Conservation (phyloP, 1,140 invertebrate genomes). For the Sminthurides bifidus region DNA sequence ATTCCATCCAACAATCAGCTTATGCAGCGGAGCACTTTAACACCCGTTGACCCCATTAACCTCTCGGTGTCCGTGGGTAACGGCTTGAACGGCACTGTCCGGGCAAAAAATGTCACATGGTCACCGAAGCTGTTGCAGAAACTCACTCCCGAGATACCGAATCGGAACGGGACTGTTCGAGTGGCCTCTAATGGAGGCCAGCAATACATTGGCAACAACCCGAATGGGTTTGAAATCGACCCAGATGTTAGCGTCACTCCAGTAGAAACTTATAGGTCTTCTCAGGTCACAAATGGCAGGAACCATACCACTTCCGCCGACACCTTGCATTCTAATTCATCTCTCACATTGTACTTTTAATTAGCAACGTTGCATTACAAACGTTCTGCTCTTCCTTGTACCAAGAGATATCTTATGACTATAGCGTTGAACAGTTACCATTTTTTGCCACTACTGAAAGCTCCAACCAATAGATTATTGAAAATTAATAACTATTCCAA, state of each 20-base stretch:
- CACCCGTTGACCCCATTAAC: conserved; percentile 22
- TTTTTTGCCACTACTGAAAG: too few relatives aligned
- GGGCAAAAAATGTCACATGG: conserved; percentile 30
- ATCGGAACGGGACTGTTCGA: conserved; percentile 12
- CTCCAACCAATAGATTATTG: too few relatives aligned
- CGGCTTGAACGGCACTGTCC: background rate
- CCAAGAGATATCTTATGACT: too few relatives aligned
- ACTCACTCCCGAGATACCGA: conserved; percentile 19
- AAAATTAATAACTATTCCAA: too few relatives aligned
- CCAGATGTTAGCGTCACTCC: conserved; percentile 30
- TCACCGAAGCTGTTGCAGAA: conserved; percentile 31
- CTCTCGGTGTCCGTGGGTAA: conserved; percentile 8
- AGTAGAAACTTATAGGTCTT: conserved; percentile 24
- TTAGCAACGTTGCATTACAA: too few relatives aligned
- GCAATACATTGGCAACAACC: conserved; percentile 4
- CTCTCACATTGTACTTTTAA: conserved; percentile 31
- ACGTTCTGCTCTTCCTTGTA: too few relatives aligned
- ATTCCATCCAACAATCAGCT: conserved; percentile 11
- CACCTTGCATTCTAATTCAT: conserved; percentile 29
- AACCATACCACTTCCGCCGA: conserved; percentile 13
- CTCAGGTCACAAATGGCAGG: conserved; percentile 15
- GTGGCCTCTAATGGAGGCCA: conserved; percentile 12
- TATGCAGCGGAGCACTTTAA: conserved; percentile 14
- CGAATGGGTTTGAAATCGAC: conserved; percentile 31
- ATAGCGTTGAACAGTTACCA: too few relatives aligned